A percentile compares a stretch with the other conserved stretches of the same genome.
These are phyloP conservation scores for Condylura cristata DNA, from an alignment of 2,113 vertebrate genomes.

Conservation along the genomic window DNA sequence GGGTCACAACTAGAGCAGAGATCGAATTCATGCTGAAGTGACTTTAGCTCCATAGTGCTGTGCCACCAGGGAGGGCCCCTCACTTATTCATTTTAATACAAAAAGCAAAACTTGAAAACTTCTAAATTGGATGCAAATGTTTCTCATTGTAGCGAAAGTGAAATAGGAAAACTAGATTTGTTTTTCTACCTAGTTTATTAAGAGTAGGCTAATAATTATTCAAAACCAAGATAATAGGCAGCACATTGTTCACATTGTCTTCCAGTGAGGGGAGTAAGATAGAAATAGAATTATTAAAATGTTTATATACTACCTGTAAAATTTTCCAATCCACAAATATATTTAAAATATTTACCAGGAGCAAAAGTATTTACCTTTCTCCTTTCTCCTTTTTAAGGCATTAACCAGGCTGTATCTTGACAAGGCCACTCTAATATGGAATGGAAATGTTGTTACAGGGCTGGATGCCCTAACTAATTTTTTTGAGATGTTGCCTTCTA, in stretches of 20 bases:
- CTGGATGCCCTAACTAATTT: constrained; percentile 92
- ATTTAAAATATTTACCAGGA: background rate
- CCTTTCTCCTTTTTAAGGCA: constrained; percentile 53
- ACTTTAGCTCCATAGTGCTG: too few relatives aligned
- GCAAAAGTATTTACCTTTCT: background rate
- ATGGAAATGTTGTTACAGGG: constrained; percentile 94
- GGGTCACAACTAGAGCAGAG: too few relatives aligned
- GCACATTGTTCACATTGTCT: background rate
- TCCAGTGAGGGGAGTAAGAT: background rate
- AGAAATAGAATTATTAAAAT: constrained; percentile 17
- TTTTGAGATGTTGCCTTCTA: constrained; percentile 96
- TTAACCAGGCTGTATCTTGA: constrained; percentile 95
- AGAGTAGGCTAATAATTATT: background rate
- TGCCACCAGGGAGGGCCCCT: too few relatives aligned
- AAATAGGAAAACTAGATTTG: constrained; percentile 1
- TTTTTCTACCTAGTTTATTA: background rate
- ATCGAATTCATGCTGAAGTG: too few relatives aligned
- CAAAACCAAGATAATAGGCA: background rate
- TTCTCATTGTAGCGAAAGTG: constrained; percentile 16
- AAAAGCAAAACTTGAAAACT: constrained; percentile 37
- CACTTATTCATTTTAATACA: constrained; percentile 39
- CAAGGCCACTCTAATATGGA: constrained; percentile 96
- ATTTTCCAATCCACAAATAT: background rate
- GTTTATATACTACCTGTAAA: background rate
- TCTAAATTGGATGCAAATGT: background rate